Conservation (phyloP, 2,888 invertebrate species). For the Sialis lutaria region DNA sequence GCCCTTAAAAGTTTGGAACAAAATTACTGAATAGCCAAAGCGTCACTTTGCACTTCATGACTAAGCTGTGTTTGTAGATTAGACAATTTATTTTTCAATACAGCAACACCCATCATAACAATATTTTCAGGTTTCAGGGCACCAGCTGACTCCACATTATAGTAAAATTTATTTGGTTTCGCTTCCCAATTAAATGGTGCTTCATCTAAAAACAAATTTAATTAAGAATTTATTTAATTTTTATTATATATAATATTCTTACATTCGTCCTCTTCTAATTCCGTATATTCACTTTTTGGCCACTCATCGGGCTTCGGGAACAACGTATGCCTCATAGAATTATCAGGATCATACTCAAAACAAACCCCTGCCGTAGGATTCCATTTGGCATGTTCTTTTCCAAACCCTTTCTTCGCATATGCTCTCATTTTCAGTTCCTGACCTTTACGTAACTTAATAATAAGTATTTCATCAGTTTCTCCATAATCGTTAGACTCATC, state of each 20-base stretch:
- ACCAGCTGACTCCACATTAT: slow-evolving; percentile 91
- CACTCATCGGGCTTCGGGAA: slow-evolving; percentile 96
- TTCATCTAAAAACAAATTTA: slow-evolving; percentile 38
- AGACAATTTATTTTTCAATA: slow-evolving; percentile 85
- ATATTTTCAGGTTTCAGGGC: slow-evolving; percentile 92
- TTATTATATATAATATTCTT: slow-evolving; percentile 16
- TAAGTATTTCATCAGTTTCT: slow-evolving; percentile 74
- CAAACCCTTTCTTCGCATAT: slow-evolving; percentile 92
- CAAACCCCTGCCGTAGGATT: slow-evolving; percentile 97
- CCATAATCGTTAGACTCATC: slow-evolving; percentile 90
- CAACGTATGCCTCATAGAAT: slow-evolving; percentile 86
- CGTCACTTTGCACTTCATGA: slow-evolving; percentile 74
- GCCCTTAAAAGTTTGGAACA: too few species aligned
- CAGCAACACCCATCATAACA: slow-evolving; percentile 84
- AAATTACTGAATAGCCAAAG: slow-evolving; percentile 40
- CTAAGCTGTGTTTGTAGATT: slow-evolving; percentile 87
- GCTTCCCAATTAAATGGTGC: slow-evolving; percentile 88
- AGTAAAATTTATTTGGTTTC: slow-evolving; percentile 93
- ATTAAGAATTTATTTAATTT: slow-evolving; percentile 1
- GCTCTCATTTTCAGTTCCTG: slow-evolving; percentile 90
- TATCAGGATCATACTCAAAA: slow-evolving; percentile 99
- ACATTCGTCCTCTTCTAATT: slow-evolving; percentile 81
- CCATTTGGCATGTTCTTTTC: slow-evolving; percentile 99
- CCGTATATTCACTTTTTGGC: slow-evolving; percentile 96
- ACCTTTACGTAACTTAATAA: slow-evolving; percentile 57